Evolutionary conservation across 1,140 invertebrate genomes (phyloP).

Genomic region (Zophobas morio): DNA sequence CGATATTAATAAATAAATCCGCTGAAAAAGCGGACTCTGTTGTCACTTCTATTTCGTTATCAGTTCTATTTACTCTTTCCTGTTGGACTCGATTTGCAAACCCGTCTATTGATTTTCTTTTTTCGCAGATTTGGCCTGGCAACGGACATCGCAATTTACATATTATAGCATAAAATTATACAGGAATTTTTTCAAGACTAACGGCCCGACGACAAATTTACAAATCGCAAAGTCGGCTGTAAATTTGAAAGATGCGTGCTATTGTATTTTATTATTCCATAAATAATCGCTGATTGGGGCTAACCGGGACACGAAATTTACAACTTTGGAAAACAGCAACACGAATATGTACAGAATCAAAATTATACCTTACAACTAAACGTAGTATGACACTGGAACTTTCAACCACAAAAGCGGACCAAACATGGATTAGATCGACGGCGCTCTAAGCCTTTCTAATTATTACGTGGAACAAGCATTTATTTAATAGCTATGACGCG

Average conservation of each 20-base stretch:
- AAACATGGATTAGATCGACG: constrained; percentile 24
- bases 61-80: constrained; percentile 36
- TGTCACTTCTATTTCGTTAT: constrained; percentile 35
- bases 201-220: constrained; percentile 8
- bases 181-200: not conserved
- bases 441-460: constrained; percentile 20
- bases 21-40: constrained; percentile 26
- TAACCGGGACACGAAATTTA: constrained; percentile 36
- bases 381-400: constrained; percentile 10
- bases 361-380: constrained; percentile 32
- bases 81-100: constrained; percentile 20
- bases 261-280: constrained; percentile 26
- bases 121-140: constrained; percentile 3
- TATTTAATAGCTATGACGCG: not conserved
- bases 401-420: constrained; percentile 8
- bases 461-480: not conserved
- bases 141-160: not conserved
- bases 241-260: constrained; percentile 30
- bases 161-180: not conserved
- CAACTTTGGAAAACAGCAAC: constrained; percentile 34
- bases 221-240: constrained; percentile 22
- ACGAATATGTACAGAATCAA: constrained; percentile 36
- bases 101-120: constrained; percentile 27
- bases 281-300: constrained; percentile 30
- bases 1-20: constrained; percentile 46